phyloP scores from a whole-genome alignment of 1,140 invertebrate genomes.

The Ooceraea biroi region DNA sequence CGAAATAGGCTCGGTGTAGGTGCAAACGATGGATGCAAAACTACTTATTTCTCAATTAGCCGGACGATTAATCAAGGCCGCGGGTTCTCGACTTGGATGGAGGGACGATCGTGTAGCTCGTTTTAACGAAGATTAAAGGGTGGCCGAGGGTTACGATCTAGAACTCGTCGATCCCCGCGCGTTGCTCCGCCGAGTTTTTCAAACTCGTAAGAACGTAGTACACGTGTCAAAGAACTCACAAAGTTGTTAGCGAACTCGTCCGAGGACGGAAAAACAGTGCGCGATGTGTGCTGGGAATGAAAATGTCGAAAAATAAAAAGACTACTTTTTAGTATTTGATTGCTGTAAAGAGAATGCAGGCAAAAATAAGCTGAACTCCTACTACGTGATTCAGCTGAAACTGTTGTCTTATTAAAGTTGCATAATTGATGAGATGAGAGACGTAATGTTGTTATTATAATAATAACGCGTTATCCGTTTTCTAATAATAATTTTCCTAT shows the following conservation, averaged over 20 bases:
- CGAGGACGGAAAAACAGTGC: neutral
- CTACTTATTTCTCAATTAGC: slow-evolving; percentile 77
- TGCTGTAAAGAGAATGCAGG: neutral
- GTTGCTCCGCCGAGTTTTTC: slow-evolving; percentile 26
- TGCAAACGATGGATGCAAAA: slow-evolving; percentile 45
- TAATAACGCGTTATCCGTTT: neutral
- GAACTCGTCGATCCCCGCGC: slow-evolving; percentile 11
- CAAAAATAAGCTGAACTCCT: neutral
- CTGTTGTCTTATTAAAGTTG: slow-evolving; percentile 11
- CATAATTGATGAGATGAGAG: neutral
- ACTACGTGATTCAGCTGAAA: slow-evolving; percentile 1
- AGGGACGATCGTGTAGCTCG: slow-evolving; percentile 43
- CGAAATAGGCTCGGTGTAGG: slow-evolving; percentile 34
- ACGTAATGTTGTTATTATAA: neutral
- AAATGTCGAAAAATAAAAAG: neutral
- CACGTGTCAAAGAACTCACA: slow-evolving; percentile 21
- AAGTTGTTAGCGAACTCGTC: neutral
- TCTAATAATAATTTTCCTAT: neutral
- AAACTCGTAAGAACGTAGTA: slow-evolving; percentile 7
- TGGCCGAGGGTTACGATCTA: slow-evolving; percentile 32
- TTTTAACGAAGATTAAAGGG: slow-evolving; percentile 78
- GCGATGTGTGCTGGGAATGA: neutral
- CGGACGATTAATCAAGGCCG: slow-evolving; percentile 72
- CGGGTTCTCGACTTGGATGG: slow-evolving; percentile 49
- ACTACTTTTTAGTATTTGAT: neutral